A percentile compares a stretch with the other conserved stretches of the same genome.
Evolutionary conservation across 1,140 invertebrate species (phyloP).

Genomic region (Drosophila parabipectinata): DNA sequence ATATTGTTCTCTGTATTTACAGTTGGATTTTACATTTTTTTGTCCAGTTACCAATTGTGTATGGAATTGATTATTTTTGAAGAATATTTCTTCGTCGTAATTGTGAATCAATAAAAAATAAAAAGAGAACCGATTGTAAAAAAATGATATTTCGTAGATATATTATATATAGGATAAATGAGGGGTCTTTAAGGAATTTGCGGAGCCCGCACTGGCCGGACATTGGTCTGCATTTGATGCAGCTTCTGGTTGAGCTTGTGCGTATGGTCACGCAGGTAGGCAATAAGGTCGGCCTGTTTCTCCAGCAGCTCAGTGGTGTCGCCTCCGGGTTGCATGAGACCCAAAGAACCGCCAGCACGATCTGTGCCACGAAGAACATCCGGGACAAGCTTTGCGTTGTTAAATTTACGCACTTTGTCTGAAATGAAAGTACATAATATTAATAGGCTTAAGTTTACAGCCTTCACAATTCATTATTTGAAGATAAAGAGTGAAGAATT

Average conservation of each 20-base stretch:
- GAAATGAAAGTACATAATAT: slow-evolving; percentile 23
- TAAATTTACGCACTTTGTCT: slow-evolving; percentile 87
- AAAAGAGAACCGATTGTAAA: slow-evolving; percentile 38
- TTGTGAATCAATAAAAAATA: slow-evolving; percentile 25
- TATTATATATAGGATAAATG: not conserved
- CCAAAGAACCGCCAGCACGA: slow-evolving; percentile 85
- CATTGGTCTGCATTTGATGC: slow-evolving; percentile 82
- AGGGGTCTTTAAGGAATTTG: slow-evolving; percentile 60
- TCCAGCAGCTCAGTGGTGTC: slow-evolving; percentile 87
- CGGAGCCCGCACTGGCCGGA: slow-evolving; percentile 55
- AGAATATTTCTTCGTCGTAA: slow-evolving; percentile 63
- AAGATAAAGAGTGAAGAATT: not conserved
- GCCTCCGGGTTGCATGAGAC: slow-evolving; percentile 85
- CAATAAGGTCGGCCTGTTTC: slow-evolving; percentile 86
- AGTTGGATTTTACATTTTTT: slow-evolving; percentile 30
- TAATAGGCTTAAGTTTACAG: too few species aligned
- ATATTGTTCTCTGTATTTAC: slow-evolving; percentile 52
- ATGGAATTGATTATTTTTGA: slow-evolving; percentile 38
- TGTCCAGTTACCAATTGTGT: slow-evolving; percentile 44
- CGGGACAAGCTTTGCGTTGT: slow-evolving; percentile 85
- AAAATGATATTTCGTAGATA: slow-evolving; percentile 30
- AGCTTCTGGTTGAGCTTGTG: slow-evolving; percentile 84
- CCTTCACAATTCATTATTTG: not conserved
- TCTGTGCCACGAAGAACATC: slow-evolving; percentile 86
- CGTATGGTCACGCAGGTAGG: slow-evolving; percentile 85